A percentile compares a stretch with the other conserved stretches of the same genome.
Evolutionary conservation across 2,888 invertebrate genomes (phyloP).

Genomic region (Acheta domesticus): DNA sequence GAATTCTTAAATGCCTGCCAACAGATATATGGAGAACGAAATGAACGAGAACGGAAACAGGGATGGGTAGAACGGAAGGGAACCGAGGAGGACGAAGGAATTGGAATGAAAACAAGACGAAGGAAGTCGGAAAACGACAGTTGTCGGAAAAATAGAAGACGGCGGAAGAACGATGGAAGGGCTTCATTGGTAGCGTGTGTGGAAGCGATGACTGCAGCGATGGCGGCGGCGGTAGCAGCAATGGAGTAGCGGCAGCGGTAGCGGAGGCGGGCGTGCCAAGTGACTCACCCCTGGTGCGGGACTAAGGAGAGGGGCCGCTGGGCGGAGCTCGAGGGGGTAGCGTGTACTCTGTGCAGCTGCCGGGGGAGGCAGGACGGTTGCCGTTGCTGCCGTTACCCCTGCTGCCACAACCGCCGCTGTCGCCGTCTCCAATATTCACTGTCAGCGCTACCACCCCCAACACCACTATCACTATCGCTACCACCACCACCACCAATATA

Average conservation of each 20-base stretch:
- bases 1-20: no score
- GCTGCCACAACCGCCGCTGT: not conserved
- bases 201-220: not conserved
- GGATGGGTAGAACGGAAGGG: not conserved
- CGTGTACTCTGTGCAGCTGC: constrained; percentile 18
- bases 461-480: no score
- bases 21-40: no score
- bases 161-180: not conserved
- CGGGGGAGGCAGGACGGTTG: not conserved
- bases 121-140: no score
- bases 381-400: not conserved
- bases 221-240: not conserved
- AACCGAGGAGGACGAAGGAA: not conserved
- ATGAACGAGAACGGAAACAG: no score
- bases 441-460: no score
- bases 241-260: not conserved
- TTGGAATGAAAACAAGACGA: no score
- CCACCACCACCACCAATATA: no score
- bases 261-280: not conserved
- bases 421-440: not conserved
- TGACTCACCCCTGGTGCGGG: not conserved
- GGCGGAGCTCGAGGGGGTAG: not conserved
- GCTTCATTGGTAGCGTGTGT: not conserved
- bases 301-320: not conserved
- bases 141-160: no score